Evolutionary conservation across 2,113 vertebrate species (phyloP).

Genomic region (Alligator mississippiensis): DNA sequence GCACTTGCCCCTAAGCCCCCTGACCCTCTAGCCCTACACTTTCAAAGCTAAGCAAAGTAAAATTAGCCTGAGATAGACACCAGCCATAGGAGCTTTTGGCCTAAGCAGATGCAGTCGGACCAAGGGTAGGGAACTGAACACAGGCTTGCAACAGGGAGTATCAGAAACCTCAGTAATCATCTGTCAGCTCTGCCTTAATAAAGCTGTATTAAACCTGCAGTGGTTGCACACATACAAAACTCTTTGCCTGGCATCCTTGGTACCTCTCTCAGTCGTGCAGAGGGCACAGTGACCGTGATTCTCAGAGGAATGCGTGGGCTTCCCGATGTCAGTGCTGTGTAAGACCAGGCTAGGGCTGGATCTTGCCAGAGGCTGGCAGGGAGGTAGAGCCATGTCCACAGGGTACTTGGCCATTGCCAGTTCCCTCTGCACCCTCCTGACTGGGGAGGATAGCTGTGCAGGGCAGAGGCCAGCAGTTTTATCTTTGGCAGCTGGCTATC

Average conservation of each 20-base stretch:
- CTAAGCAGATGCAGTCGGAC: neutral
- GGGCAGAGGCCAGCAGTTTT: slow-evolving; percentile 66
- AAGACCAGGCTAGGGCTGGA: neutral
- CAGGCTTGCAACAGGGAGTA: neutral
- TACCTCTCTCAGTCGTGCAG: neutral
- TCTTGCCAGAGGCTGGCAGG: neutral
- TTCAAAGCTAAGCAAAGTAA: neutral
- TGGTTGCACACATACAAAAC: neutral
- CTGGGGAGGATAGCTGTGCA: slow-evolving; percentile 34
- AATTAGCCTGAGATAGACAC: neutral
- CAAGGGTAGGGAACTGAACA: neutral
- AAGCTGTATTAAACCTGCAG: neutral
- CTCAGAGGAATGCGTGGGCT: neutral
- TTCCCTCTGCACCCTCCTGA: neutral
- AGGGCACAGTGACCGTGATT: neutral
- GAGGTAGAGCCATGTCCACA: neutral
- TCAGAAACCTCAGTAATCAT: neutral
- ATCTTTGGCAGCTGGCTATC: slow-evolving; percentile 73
- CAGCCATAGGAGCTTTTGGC: neutral
- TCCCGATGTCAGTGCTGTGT: neutral
- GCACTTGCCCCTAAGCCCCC: too few relatives aligned
- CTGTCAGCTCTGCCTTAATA: neutral
- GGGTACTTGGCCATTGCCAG: neutral
- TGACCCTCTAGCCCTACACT: neutral
- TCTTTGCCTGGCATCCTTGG: accelerated